Evolutionary conservation across 2,113 vertebrate species (phyloP), one percentile per base, ranked within the genome.

Genomic region (Ptyas mucosa): DNA sequence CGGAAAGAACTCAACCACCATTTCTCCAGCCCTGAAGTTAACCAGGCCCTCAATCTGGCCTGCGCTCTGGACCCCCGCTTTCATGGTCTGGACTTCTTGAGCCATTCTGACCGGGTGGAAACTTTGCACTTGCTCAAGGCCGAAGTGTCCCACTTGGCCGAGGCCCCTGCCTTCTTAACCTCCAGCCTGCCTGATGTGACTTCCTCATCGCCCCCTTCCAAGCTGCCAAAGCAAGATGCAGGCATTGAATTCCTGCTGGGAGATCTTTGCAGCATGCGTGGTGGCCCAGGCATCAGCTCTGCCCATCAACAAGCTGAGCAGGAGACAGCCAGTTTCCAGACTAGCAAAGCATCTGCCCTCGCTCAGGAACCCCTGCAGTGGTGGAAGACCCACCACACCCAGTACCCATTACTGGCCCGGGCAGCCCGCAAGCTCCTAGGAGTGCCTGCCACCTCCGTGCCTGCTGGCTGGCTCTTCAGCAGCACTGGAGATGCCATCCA

Each of bases 21-120:
- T 57, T 98, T 98, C 12, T 91, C 97, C 5, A 96, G 95, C 92
- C 95, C 95, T 0, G 95, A 94, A 0, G 96, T 98, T 90, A 97
- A 97, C 96, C 96, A 95, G 93, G 93, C 92, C 43, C 94, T 98
- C 86, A 97, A 97, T 54, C 93, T 98, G 93, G 98, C 97, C 1
- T 98, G 98, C 39, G 96, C 97, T 55, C 95, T 98, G 9, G 98
- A 98, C 93, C 98, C 98, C 1, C 97, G 98, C 94, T 98, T 98
- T 92, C 97, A 96, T 0, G 96, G 97, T 53, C 95, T 98, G n/a
- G 95, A 97, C 2, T 98, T 98, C 95, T 97, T 98, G 96, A 97
- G 97, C 64, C 96, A 95, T 7, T 20, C 97, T 91, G 97, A 98
- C 87, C 97, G 96, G 24, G 93, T 91, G 2, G 96, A 95, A 64